Evolutionary conservation across 2,113 vertebrate genomes (phyloP), one percentile per base, ranked within the genome.

Genomic region (Tapirus terrestris): DNA sequence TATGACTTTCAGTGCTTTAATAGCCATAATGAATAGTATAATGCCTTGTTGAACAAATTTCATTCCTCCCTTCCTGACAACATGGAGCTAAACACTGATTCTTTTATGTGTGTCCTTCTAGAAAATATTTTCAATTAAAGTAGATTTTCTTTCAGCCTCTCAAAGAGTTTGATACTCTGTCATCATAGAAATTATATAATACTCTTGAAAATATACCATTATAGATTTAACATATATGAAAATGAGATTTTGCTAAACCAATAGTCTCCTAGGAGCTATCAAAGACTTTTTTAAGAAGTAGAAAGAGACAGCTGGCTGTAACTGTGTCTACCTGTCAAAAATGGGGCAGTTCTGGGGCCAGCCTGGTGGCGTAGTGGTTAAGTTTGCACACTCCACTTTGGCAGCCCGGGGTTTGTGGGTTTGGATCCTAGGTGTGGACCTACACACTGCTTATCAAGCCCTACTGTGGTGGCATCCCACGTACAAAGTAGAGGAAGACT

Each of bases 121-220:
- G 33, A 88, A 80, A 88, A 21, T 86, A 72, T 92, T 77, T 67
- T 60, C 82, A 86, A 58, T 93, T 93, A 91, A 79, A 77, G 48
- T 82, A 63, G 25, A 43, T 73, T 96, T 89, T 84, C 81, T 91
- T n/a, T 89, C 63, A 72, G 53, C n/a, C 73, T 82, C 67, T 93
- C 56, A 84, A 33, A 88, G 58, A 95, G 16, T 81, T 89, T 96
- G 56, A 33, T 36, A 53, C 45, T 96, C 12, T 84, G 13, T 96
- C 56, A 63, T 94, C 43, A 20, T 31, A 96, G 58, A 92, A 95
- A 86, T 94, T 92, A 48, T 29, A 8, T 97, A 36, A 96, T 89
- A 60, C 48, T 84, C 36, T 85, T 86, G 75, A 93, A 85, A 88
- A 61, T 70, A 31, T 85, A 48, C 79, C 73, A 61, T 84, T 65